Percentiles rank a stretch among this genome's conserved stretches.
Conservation (phyloP, 2,113 vertebrate genomes). For the Macrotus californicus region DNA sequence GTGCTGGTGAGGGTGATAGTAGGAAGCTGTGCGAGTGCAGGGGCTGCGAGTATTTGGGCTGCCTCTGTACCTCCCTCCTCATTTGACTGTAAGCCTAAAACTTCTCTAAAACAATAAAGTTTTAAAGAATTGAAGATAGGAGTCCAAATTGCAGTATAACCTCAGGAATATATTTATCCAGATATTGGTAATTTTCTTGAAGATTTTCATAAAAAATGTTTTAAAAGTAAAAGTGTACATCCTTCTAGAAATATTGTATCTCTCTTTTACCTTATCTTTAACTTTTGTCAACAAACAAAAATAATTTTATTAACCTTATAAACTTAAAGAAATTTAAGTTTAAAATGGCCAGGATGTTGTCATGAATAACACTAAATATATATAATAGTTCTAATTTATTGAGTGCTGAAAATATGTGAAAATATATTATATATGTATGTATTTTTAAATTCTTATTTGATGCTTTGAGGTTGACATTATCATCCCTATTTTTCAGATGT, state of each 20-base stretch:
- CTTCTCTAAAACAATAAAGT: not conserved
- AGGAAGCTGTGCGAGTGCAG: fast-evolving
- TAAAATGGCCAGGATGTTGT: not conserved
- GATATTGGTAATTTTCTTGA: not conserved
- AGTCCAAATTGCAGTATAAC: not conserved
- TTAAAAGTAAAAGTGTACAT: not conserved
- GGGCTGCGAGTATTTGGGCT: not conserved
- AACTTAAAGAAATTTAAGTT: not conserved
- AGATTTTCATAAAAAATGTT: not conserved
- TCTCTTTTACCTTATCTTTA: not conserved
- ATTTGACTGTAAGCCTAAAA: not conserved
- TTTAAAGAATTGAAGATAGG: not conserved
- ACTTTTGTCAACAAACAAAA: not conserved
- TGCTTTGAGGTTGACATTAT: not conserved
- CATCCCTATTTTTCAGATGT: not conserved
- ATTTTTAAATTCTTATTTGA: not conserved
- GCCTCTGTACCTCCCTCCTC: not conserved
- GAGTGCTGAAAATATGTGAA: not conserved
- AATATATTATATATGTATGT: not conserved
- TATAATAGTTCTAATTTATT: not conserved
- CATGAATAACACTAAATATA: not conserved
- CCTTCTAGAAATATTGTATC: not conserved
- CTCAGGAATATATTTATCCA: not conserved
- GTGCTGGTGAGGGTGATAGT: not conserved
- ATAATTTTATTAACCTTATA: not conserved